phyloP scores from a whole-genome alignment of 1,140 invertebrate genomes.

The Camponotus floridanus region DNA sequence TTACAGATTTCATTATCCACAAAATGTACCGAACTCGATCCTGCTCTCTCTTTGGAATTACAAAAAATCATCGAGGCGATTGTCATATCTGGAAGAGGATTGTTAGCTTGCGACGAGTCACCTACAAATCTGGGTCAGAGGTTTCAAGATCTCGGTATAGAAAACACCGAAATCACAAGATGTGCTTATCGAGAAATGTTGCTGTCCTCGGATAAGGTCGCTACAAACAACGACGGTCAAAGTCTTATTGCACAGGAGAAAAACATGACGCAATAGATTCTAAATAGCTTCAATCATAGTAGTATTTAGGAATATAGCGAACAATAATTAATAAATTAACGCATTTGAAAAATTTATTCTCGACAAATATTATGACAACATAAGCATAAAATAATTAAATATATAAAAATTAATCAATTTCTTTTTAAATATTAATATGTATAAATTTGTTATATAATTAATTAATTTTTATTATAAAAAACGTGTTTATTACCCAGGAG shows the following conservation, averaged over 20 bases:
- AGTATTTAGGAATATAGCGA: not conserved
- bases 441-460: too few species aligned
- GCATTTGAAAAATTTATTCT: not conserved
- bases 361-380: not conserved
- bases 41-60: conserved; percentile 96
- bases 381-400: not conserved
- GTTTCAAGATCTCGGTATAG: conserved; percentile 91
- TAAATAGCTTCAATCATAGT: not conserved
- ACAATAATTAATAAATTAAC: not conserved
- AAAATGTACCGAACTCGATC: conserved; percentile 88
- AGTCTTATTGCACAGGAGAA: not conserved
- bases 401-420: not conserved
- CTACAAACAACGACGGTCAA: not conserved
- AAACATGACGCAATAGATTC: not conserved
- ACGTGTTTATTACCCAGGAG: not conserved
- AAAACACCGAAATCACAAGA: conserved; percentile 96
- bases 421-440: not conserved
- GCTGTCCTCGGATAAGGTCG: conserved; percentile 93
- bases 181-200: conserved; percentile 94
- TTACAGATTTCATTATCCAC: conserved; percentile 52
- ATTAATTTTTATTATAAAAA: too few species aligned
- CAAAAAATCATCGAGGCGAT: conserved; percentile 95
- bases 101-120: conserved; percentile 95
- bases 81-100: conserved; percentile 95
- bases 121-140: conserved; percentile 95